A percentile compares a stretch with the other conserved stretches of the same genome.
These are phyloP conservation scores for Decapterus maruadsi DNA, from an alignment of 2,797 vertebrate species.

Conservation along the genomic window DNA sequence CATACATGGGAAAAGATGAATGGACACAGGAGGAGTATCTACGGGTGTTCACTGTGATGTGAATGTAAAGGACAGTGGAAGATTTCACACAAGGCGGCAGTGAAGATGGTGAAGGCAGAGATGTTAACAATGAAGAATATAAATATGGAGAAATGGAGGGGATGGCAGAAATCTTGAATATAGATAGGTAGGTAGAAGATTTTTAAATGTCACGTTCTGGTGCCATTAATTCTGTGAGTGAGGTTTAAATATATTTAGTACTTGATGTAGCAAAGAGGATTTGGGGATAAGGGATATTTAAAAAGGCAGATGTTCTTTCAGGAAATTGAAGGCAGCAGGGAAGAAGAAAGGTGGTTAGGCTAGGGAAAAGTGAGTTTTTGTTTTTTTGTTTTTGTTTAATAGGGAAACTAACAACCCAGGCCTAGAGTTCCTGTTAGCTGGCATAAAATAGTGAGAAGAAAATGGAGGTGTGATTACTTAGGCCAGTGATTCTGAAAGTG, in stretches of 20 bases:
- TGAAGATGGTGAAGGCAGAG: conserved; percentile 5
- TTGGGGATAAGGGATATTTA: background rate
- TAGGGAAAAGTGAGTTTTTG: background rate
- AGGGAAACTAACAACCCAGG: background rate
- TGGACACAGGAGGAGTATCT: background rate
- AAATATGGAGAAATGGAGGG: background rate
- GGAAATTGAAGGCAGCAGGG: background rate
- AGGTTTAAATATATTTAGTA: background rate
- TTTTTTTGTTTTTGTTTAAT: background rate
- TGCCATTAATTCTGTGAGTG: background rate
- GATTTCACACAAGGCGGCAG: background rate
- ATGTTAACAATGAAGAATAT: background rate
- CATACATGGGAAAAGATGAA: background rate
- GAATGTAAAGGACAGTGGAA: conserved; percentile 1
- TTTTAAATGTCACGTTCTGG: background rate
- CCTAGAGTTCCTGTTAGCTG: background rate
- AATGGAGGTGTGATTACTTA: background rate
- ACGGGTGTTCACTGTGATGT: background rate
- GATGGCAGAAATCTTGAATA: background rate
- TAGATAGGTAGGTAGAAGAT: no score
- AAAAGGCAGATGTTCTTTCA: background rate
- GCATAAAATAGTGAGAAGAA: background rate
- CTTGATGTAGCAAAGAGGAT: background rate
- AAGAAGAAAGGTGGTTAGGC: background rate
- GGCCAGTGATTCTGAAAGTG: background rate